phyloP scores from a whole-genome alignment of 2,888 invertebrate genomes.

The Amblyjoppa proteus region DNA sequence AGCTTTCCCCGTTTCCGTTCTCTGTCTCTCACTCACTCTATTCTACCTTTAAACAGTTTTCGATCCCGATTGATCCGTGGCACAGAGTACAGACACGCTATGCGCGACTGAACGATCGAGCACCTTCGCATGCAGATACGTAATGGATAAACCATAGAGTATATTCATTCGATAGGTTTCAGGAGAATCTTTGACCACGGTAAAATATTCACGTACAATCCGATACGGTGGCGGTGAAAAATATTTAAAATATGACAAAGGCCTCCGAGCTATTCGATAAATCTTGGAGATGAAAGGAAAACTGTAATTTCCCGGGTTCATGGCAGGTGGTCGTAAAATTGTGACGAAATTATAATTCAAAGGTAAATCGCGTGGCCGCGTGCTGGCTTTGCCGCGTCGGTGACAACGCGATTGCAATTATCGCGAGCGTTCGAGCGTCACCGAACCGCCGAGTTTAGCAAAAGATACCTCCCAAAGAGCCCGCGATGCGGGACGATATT shows the following conservation, averaged over 20 bases:
- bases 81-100: constrained; percentile 15
- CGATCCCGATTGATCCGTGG: constrained; percentile 51
- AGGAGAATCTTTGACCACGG: constrained; percentile 5
- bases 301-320: constrained; percentile 5
- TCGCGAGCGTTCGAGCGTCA: constrained; percentile 50
- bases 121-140: constrained; percentile 14
- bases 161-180: background rate
- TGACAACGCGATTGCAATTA: constrained; percentile 61
- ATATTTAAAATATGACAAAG: constrained; percentile 19
- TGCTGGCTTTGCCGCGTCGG: background rate
- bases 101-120: background rate
- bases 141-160: constrained; percentile 20
- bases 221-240: background rate
- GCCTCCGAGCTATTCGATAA: constrained; percentile 32
- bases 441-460: constrained; percentile 4
- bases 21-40: constrained; percentile 26
- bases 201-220: constrained; percentile 2
- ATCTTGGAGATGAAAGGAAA: constrained; percentile 42
- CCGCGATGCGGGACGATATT: constrained; percentile 66
- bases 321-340: constrained; percentile 7
- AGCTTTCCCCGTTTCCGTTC: constrained; percentile 56
- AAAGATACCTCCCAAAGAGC: constrained; percentile 69
- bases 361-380: constrained; percentile 12
- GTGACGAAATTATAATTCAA: constrained; percentile 5
- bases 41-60: constrained; percentile 41